Evolutionary conservation across 2,888 invertebrate genomes (phyloP).

Genomic region (Endomychus coccineus): DNA sequence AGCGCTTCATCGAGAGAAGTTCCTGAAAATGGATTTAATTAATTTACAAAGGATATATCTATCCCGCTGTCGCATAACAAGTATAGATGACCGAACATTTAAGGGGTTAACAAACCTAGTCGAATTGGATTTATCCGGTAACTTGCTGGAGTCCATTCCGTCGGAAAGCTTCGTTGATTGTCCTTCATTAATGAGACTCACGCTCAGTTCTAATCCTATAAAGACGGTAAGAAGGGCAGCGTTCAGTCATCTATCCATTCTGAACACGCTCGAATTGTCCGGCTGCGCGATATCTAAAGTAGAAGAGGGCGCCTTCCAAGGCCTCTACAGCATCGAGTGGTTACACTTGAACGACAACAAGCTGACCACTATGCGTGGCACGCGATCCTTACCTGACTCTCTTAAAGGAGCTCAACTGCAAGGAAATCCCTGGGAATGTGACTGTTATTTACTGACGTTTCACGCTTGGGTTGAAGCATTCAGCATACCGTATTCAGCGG

Average conservation of each 20-base stretch:
- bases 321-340: constrained; percentile 76
- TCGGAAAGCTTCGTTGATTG: constrained; percentile 72
- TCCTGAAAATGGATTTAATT: constrained; percentile 68
- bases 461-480: constrained; percentile 71
- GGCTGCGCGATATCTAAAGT: constrained; percentile 71
- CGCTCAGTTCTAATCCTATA: constrained; percentile 76
- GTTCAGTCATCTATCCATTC: constrained; percentile 66
- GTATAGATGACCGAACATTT: constrained; percentile 75
- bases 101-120: constrained; percentile 80
- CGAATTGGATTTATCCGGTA: constrained; percentile 80
- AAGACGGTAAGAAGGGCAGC: constrained; percentile 62
- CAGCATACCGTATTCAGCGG: constrained; percentile 68
- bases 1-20: constrained; percentile 69
- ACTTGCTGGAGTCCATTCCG: constrained; percentile 70
- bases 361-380: constrained; percentile 64
- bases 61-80: constrained; percentile 67
- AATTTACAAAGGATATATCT: constrained; percentile 84
- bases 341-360: constrained; percentile 75
- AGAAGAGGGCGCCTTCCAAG: constrained; percentile 74
- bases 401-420: constrained; percentile 69
- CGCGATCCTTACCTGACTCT: constrained; percentile 65
- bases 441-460: constrained; percentile 72
- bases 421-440: constrained; percentile 84
- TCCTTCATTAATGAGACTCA: constrained; percentile 75
- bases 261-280: constrained; percentile 75